These are phyloP conservation scores for Eupithecia centaureata DNA, from an alignment of 2,888 invertebrate genomes.

Conservation along the genomic window DNA sequence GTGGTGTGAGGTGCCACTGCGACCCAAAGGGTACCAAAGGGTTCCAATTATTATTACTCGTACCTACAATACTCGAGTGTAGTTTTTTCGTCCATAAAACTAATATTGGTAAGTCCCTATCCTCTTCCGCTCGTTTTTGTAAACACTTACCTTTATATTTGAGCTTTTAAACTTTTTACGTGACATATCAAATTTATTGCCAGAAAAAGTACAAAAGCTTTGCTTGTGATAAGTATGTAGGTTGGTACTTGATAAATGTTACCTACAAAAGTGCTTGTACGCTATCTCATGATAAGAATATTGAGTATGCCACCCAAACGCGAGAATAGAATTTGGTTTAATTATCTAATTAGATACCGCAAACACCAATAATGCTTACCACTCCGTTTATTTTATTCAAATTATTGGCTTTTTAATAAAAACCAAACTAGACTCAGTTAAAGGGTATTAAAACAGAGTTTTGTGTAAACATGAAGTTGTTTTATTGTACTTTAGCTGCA, in stretches of 20 bases:
- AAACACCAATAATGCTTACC: slow-evolving; percentile 72
- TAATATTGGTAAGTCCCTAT: slow-evolving; percentile 81
- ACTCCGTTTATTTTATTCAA: slow-evolving; percentile 64
- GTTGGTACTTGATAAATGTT: slow-evolving; percentile 26
- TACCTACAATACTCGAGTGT: slow-evolving; percentile 70
- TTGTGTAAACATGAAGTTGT: slow-evolving; percentile 42
- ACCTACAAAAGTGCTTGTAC: slow-evolving; percentile 36
- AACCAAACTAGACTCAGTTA: slow-evolving; percentile 39
- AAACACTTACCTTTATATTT: slow-evolving; percentile 72
- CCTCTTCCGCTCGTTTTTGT: slow-evolving; percentile 81
- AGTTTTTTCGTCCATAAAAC: slow-evolving; percentile 82
- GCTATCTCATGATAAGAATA: slow-evolving; percentile 58
- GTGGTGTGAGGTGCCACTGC: slow-evolving; percentile 81
- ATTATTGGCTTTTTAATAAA: slow-evolving; percentile 42
- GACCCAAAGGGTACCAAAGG: slow-evolving; percentile 77
- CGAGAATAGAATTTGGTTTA: slow-evolving; percentile 67
- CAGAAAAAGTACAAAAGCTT: slow-evolving; percentile 32
- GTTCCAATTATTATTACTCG: slow-evolving; percentile 77
- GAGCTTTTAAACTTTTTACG: slow-evolving; percentile 66
- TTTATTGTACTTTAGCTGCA: slow-evolving; percentile 56
- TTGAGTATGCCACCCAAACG: slow-evolving; percentile 73
- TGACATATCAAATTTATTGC: slow-evolving; percentile 57
- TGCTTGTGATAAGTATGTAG: neutral
- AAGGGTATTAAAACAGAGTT: slow-evolving; percentile 51
- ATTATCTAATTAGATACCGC: slow-evolving; percentile 79